Base-by-base conservation (phyloP, 2,113 vertebrate genomes). In the Clarias magur region DNA sequence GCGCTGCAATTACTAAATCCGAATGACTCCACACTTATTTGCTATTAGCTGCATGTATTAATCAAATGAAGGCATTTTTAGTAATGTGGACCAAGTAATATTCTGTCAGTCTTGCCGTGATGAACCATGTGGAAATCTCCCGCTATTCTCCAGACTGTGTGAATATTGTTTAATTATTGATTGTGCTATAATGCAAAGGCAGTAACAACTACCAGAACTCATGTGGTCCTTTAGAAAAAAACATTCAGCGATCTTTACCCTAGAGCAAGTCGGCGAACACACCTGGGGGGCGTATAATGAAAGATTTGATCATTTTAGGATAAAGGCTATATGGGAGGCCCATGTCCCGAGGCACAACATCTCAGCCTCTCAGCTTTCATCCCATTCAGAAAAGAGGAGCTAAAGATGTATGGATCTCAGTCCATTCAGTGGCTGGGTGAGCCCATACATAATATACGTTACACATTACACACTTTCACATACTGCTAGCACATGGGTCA, bases 401-500 rank as follows among this genome's bases (percentile, higher is more conserved):
- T 94, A 94, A 95, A 95, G 94, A 94, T 94, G 94, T 89, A 95
- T 95, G 94, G 95, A 94, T 97, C 95, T 94, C 95, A 75, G 67
- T 91, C 93, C 92, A 92, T 93, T 93, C 92, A 92, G 90, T 67
- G 93, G 90, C 92, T 91, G 90, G 93, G 92, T 93, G 92, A 91
- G 85, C 90, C 86, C 93, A 87, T 90, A 89, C 93, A 93, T 92
- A 92, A 92, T 92, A 89, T 93, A 92, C 93, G 48, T 86, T 83
- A 86, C 91, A 93, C 93, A 94, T 93, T 93, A 82, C 92, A 92
- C 91, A 92, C 94, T 92, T 94, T 93, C 94, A 94, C 89, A 93
- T 96, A 92, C 95, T 95, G 96, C 95, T 93, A 94, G 91, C 89
- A 87, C 94, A 97, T 95, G 97, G 96, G 91, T 97, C 97, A 97